Conservation (phyloP, 2,888 invertebrate genomes). For the Anoplius nigerrimus region DNA sequence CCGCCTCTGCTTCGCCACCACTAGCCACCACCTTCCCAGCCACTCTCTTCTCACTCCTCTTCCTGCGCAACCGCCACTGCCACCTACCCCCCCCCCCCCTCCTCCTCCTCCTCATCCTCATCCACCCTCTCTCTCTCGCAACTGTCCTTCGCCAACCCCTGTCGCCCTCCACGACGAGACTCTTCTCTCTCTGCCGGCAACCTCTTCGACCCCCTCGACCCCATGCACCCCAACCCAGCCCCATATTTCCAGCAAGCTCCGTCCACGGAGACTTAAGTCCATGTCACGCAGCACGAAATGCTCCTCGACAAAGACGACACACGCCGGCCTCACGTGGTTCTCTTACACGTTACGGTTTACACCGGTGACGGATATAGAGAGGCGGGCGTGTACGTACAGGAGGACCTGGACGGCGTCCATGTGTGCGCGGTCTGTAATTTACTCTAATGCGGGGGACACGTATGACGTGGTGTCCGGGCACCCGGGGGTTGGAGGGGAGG, state of each 20-base stretch:
- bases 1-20: slow-evolving; percentile 27
- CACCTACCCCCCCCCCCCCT: slow-evolving; percentile 13
- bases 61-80: slow-evolving; percentile 2
- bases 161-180: slow-evolving; percentile 20
- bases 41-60: not conserved
- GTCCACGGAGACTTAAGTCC: slow-evolving; percentile 3
- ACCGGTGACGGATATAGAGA: too few relatives aligned
- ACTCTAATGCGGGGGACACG: not conserved
- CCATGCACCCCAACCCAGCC: slow-evolving; percentile 7
- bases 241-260: not conserved
- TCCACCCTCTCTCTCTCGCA: slow-evolving; percentile 1
- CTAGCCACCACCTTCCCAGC: slow-evolving; percentile 23
- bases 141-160: slow-evolving; percentile 5
- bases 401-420: too few relatives aligned
- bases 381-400: not conserved
- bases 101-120: slow-evolving; percentile 9
- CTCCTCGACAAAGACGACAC: slow-evolving; percentile 12
- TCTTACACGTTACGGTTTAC: too few relatives aligned
- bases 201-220: too few relatives aligned
- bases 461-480: not conserved
- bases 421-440: slow-evolving; percentile 18
- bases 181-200: too few relatives aligned
- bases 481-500: not conserved
- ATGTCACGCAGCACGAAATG: slow-evolving; percentile 17
- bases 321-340: not conserved